Base-by-base conservation (phyloP, 2,113 vertebrate species). In the Pluvianellus socialis region DNA sequence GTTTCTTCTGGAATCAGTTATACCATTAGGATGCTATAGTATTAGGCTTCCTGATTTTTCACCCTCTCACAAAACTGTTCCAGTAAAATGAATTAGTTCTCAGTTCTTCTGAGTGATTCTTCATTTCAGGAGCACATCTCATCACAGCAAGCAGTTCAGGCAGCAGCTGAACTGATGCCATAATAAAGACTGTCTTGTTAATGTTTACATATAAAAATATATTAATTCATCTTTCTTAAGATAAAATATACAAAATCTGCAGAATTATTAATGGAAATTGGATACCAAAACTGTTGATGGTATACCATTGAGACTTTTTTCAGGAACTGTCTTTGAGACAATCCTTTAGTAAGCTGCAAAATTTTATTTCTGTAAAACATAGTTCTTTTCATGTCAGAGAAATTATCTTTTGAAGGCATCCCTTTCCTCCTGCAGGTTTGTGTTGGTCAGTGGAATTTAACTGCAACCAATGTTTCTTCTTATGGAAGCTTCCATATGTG, bases 21-120 rank as follows among this genome's bases (percentile, higher is more conserved):
- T 16, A 55, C 33, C 19, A 17, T 35, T 52, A 66, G 20, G 21
- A 66, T 77, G 23, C 63, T 38, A 4, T 38, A 83, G 2, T n/a
- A 52, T 88, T 83, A 76, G 5, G 17, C 55, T 47, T 86, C 26
- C 32, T 58, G 53, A 42, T 62, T 86, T 79, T 85, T 75, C 5
- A 76, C 4, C 6, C 33, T 56, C 30, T 79, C 47, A 55, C 0
- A 0, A 74, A 77, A 84, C n/a, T 45, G 9, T 53, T 40, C 42
- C 38, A 14, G 42, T 86, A 50, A 81, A 84, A 80, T 30, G 12
- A 13, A 22, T 74, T 24, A 27, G 10, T 73, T 86, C 24, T 73
- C 6, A 14, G n/a, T 59, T 80, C 13, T 88, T 93, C 38, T 30
- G 12, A 45, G 52, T 22, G 56, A 67, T 73, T 66, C 24, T 50